Evolutionary conservation across 2,888 invertebrate genomes (phyloP).

Genomic region (Morinoia aosen): DNA sequence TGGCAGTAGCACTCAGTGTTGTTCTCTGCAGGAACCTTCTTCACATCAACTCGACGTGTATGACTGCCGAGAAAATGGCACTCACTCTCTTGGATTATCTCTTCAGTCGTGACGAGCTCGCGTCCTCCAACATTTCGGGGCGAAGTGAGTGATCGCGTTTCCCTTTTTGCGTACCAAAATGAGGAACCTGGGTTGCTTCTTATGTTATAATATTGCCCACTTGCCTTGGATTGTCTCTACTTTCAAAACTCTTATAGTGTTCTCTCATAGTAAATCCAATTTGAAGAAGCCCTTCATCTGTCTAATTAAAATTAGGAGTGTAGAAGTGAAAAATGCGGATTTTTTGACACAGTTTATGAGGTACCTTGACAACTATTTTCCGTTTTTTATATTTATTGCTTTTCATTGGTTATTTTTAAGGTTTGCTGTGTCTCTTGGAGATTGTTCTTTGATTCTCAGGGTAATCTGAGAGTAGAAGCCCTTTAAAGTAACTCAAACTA

Average conservation of each 20-base stretch:
- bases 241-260: not conserved
- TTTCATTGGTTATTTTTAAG: too few relatives aligned
- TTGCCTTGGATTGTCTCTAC: not conserved
- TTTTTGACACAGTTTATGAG: too few relatives aligned
- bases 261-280: too few relatives aligned
- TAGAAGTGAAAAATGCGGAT: too few relatives aligned
- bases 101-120: slow-evolving; percentile 74
- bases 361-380: too few relatives aligned
- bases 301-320: too few relatives aligned
- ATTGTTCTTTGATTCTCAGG: too few relatives aligned
- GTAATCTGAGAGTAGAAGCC: too few relatives aligned
- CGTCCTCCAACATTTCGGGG: slow-evolving; percentile 74
- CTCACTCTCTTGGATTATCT: slow-evolving; percentile 74
- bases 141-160: slow-evolving; percentile 71
- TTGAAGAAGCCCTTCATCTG: too few relatives aligned
- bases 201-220: not conserved
- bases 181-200: not conserved
- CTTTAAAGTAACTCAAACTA: too few relatives aligned
- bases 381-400: too few relatives aligned
- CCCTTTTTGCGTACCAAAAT: not conserved
- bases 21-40: slow-evolving; percentile 70
- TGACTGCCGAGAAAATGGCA: slow-evolving; percentile 75
- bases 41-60: slow-evolving; percentile 74
- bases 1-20: not conserved
- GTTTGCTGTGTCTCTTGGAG: too few relatives aligned